Percentiles rank a stretch among this genome's conserved stretches.
phyloP scores from a whole-genome alignment of 2,888 invertebrate genomes.

The Melipona bicolor region DNA sequence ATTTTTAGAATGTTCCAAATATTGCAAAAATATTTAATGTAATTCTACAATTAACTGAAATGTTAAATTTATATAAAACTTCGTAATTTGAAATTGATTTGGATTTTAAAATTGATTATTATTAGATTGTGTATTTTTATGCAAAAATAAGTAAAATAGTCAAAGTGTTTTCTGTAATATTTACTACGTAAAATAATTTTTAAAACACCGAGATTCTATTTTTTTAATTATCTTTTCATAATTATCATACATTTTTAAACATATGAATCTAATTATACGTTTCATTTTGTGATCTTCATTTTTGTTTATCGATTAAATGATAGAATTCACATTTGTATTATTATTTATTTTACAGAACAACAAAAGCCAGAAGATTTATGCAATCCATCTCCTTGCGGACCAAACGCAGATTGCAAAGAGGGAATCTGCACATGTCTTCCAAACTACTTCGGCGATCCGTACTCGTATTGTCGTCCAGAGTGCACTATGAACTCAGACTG shows the following conservation, averaged over 20 bases:
- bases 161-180: neutral
- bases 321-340: neutral
- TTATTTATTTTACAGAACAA: conserved; percentile 63
- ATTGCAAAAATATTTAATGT: no score
- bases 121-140: no score
- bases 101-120: neutral
- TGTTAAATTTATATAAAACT: neutral
- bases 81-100: neutral
- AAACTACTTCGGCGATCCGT: conserved; percentile 90
- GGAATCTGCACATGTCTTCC: conserved; percentile 89
- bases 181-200: neutral
- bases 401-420: conserved; percentile 81
- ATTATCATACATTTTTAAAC: no score
- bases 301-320: neutral
- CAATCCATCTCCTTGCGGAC: conserved; percentile 91
- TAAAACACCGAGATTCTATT: no score
- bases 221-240: no score
- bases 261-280: no score
- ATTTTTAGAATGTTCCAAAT: no score
- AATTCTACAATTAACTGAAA: neutral
- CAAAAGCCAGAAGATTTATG: conserved; percentile 86
- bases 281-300: neutral
- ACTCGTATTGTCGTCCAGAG: conserved; percentile 89
- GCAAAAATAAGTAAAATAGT: no score
- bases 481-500: conserved; percentile 91